Percentiles rank a stretch among this genome's conserved stretches.
Conservation (phyloP, 2,113 vertebrate genomes). For the Elephantulus edwardii region DNA sequence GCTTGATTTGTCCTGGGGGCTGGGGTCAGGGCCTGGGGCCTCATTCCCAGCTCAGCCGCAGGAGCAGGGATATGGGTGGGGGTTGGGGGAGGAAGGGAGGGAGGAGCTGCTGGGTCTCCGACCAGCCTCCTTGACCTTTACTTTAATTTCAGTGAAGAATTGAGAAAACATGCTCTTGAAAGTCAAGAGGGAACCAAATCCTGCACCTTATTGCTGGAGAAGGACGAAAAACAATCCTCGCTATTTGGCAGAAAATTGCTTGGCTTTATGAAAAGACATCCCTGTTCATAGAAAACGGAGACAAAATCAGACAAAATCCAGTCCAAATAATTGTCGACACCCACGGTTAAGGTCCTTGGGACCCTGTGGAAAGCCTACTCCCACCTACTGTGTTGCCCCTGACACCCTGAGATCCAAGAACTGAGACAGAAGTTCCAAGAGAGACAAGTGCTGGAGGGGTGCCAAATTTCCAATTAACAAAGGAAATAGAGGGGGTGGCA, state of each 20-base stretch:
- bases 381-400: neutral
- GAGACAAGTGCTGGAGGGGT: neutral
- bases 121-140: slow-evolving; percentile 73
- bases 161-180: slow-evolving; percentile 71
- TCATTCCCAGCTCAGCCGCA: no score
- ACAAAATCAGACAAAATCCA: neutral
- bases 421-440: neutral
- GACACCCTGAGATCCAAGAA: neutral
- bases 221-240: slow-evolving; percentile 61
- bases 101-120: slow-evolving; percentile 32
- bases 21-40: neutral
- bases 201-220: slow-evolving; percentile 68
- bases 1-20: neutral
- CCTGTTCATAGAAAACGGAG: slow-evolving; percentile 1
- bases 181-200: slow-evolving; percentile 72
- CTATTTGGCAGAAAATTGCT: slow-evolving; percentile 56
- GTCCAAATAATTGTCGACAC: rapidly evolving
- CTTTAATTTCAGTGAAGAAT: slow-evolving; percentile 75
- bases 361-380: neutral
- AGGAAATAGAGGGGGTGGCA: neutral
- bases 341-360: rapidly evolving
- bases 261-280: slow-evolving; percentile 44
- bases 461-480: neutral
- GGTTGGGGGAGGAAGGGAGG: neutral
- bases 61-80: no score